These are phyloP conservation scores for Philopotamus ludificatus DNA, from an alignment of 1,140 invertebrate genomes.

Conservation along the genomic window DNA sequence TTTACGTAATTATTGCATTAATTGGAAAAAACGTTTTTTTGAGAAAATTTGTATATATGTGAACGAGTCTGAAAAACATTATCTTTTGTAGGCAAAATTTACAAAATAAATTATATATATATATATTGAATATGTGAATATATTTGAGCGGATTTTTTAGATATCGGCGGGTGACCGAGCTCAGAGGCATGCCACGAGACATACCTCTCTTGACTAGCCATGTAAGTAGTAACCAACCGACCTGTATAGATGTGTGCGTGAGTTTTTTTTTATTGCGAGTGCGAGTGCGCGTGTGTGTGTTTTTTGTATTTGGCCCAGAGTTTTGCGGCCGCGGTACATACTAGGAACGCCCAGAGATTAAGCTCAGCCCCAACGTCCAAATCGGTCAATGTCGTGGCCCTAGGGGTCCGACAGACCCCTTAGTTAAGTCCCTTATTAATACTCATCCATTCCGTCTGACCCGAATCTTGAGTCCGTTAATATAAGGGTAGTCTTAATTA, in stretches of 20 bases:
- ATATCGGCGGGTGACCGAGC: not conserved
- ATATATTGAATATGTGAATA: conserved; percentile 4
- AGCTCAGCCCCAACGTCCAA: not conserved
- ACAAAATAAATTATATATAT: conserved; percentile 36
- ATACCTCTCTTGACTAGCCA: not conserved
- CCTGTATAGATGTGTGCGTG: not conserved
- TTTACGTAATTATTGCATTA: conserved; percentile 17
- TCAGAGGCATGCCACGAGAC: not conserved
- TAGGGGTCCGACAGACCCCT: not conserved
- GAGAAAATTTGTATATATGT: conserved; percentile 38
- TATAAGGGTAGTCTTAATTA: conserved; percentile 23
- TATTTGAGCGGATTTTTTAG: not conserved
- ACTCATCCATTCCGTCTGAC: conserved; percentile 29
- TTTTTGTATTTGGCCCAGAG: not conserved
- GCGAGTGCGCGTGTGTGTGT: too few relatives aligned
- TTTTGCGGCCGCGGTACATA: not conserved
- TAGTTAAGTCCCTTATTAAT: conserved; percentile 17
- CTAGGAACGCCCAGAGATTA: not conserved
- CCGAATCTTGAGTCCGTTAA: conserved; percentile 28
- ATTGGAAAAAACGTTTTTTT: conserved; percentile 22
- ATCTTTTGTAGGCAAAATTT: conserved; percentile 42
- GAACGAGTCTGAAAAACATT: conserved; percentile 41
- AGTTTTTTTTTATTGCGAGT: not conserved
- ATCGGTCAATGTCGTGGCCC: not conserved
- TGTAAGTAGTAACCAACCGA: not conserved